Evolutionary conservation across 2,113 vertebrate genomes (phyloP).

Genomic region (Microtus montanus): DNA sequence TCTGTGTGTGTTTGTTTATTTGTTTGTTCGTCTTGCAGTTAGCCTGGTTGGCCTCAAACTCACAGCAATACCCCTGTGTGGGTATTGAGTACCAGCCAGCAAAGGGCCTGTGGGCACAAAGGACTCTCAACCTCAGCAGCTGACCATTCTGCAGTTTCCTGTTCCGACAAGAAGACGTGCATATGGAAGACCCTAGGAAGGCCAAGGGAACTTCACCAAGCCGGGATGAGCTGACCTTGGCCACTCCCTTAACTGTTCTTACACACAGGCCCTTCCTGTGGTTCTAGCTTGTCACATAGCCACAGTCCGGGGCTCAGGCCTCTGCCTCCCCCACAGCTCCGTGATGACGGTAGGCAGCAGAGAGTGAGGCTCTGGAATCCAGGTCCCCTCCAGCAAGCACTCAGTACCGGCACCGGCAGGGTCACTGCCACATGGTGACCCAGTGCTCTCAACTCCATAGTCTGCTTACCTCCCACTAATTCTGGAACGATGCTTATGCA

Average conservation of each 20-base stretch:
- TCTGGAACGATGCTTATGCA: neutral
- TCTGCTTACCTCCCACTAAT: neutral
- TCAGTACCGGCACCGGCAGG: accelerated
- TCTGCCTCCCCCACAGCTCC: too few species aligned
- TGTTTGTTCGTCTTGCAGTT: neutral
- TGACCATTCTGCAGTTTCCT: neutral
- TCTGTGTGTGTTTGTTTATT: neutral
- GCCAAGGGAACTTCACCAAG: accelerated
- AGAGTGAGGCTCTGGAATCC: neutral
- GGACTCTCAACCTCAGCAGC: neutral
- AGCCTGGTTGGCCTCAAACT: neutral
- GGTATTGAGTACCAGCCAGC: neutral
- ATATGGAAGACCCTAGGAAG: neutral
- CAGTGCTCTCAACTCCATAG: accelerated
- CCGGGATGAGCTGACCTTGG: neutral
- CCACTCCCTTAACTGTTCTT: neutral
- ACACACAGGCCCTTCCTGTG: neutral
- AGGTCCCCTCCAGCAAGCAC: accelerated
- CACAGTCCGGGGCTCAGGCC: neutral
- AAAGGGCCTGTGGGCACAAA: neutral
- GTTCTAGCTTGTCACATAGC: neutral
- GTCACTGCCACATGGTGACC: neutral
- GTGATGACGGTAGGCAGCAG: too few species aligned
- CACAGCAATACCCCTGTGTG: neutral
- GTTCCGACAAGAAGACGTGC: neutral